Conservation (phyloP, 2,797 vertebrate species). For the Discoglossus pictus region DNA sequence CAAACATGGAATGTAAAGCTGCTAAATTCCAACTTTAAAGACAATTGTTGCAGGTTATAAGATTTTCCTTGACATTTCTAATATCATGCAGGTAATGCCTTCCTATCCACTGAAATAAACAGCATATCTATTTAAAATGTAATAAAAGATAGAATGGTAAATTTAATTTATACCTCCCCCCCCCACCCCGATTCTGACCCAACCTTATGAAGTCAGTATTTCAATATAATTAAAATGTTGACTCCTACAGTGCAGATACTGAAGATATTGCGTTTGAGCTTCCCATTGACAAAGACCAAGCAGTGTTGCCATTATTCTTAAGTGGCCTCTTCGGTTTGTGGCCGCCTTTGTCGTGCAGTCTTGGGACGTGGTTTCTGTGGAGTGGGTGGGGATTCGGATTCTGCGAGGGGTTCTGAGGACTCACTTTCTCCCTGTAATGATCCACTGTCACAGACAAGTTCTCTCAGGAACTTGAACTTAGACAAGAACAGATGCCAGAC, state of each 20-base stretch:
- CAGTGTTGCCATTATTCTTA: background rate
- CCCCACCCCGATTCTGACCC: no score
- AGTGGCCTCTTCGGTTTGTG: slow-evolving; percentile 66
- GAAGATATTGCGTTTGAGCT: slow-evolving; percentile 13
- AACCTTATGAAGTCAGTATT: slow-evolving; percentile 41
- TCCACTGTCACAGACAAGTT: slow-evolving; percentile 87
- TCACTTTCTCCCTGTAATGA: slow-evolving; percentile 85
- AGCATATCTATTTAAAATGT: background rate
- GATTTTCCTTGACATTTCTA: background rate
- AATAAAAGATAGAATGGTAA: no score
- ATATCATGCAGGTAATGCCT: slow-evolving; percentile 23
- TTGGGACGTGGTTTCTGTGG: slow-evolving; percentile 74
- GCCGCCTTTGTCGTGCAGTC: slow-evolving; percentile 79
- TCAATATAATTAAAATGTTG: slow-evolving; percentile 50
- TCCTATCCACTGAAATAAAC: slow-evolving; percentile 18
- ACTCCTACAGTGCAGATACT: slow-evolving; percentile 47
- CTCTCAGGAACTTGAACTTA: slow-evolving; percentile 97
- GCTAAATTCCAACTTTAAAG: slow-evolving; percentile 10
- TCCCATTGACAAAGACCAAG: slow-evolving; percentile 12
- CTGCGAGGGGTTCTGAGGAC: slow-evolving; percentile 77
- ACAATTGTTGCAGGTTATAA: slow-evolving; percentile 14
- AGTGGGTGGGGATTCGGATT: slow-evolving; percentile 66
- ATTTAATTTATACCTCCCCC: background rate
- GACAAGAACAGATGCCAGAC: slow-evolving; percentile 98
- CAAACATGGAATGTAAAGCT: background rate